Percentiles rank a stretch among this genome's conserved stretches.
These are phyloP conservation scores for Belonocnema kinseyi DNA, from an alignment of 1,140 invertebrate species.

Conservation along the genomic window DNA sequence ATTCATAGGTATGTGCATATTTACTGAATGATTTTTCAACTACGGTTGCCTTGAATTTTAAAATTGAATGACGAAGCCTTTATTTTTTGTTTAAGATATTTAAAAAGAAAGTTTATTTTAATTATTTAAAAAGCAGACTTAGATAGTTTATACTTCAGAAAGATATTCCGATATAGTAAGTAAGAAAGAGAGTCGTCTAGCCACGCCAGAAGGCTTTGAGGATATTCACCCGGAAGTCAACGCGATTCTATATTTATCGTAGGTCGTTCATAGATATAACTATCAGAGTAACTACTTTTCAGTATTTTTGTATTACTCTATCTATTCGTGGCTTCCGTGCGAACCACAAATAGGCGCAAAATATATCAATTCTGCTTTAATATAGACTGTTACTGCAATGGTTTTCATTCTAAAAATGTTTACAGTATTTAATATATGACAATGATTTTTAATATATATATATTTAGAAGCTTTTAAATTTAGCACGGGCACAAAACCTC, in stretches of 20 bases:
- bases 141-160: too few species aligned
- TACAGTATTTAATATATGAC: too few species aligned
- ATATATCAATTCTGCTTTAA: background rate
- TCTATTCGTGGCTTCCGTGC: constrained; percentile 3
- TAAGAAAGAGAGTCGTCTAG: constrained; percentile 11
- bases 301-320: constrained; percentile 6
- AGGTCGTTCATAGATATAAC: constrained; percentile 48
- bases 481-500: too few species aligned
- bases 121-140: too few species aligned
- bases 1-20: too few species aligned
- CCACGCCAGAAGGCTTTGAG: constrained; percentile 42
- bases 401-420: background rate
- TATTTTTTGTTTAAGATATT: too few species aligned
- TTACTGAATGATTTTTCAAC: too few species aligned
- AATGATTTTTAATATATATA: too few species aligned
- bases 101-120: too few species aligned
- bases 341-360: background rate
- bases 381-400: background rate
- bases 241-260: constrained; percentile 57
- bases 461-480: too few species aligned
- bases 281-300: constrained; percentile 26
- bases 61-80: too few species aligned
- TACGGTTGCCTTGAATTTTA: too few species aligned
- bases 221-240: constrained; percentile 65
- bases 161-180: background rate